A percentile compares a stretch with the other conserved stretches of the same genome.
phyloP scores from a whole-genome alignment of 2,113 vertebrate genomes.

The Psammodynastes pulverulentus region DNA sequence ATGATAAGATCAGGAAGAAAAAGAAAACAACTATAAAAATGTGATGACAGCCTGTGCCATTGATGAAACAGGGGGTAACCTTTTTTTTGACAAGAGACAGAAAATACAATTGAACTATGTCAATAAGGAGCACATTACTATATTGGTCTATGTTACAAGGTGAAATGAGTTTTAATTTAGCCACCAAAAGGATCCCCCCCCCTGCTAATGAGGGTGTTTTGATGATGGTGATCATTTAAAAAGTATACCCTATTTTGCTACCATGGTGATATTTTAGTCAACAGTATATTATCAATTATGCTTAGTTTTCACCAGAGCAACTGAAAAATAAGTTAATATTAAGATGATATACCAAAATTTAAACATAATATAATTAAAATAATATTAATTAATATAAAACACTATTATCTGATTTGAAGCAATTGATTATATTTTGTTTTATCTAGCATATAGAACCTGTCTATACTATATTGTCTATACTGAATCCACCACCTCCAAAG shows the following conservation, averaged over 20 bases:
- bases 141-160: not conserved
- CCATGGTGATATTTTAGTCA: constrained; percentile 15
- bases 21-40: not conserved
- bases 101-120: not conserved
- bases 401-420: not conserved
- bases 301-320: not conserved
- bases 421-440: not conserved
- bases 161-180: not conserved
- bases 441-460: not conserved
- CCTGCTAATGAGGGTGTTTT: not conserved
- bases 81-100: not conserved
- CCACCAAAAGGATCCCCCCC: not conserved
- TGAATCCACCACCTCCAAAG: not conserved
- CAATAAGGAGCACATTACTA: not conserved
- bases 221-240: not conserved
- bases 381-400: not conserved
- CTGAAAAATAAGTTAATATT: not conserved
- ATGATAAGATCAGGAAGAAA: not conserved
- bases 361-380: not conserved
- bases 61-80: not conserved
- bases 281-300: not conserved
- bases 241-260: not conserved
- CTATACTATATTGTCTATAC: not conserved
- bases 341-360: not conserved
- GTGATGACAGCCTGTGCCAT: not conserved